A percentile compares a stretch with the other conserved stretches of the same genome.
Conservation (phyloP, 2,797 vertebrate species). For the Epinephelus coioides region DNA sequence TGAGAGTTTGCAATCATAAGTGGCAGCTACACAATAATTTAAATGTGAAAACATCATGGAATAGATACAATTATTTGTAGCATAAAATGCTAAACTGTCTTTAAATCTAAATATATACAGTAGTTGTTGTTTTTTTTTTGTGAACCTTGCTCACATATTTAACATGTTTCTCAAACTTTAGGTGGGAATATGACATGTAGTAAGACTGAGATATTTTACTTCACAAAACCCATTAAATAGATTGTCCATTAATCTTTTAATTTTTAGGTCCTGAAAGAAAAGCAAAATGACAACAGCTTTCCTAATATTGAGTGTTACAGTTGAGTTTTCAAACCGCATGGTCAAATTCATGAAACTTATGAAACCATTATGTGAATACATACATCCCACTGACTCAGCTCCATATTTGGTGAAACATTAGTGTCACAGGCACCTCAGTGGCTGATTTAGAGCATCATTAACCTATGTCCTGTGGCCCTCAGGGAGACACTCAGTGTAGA, state of each 20-base stretch:
- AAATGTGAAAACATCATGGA: too few species aligned
- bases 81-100: too few species aligned
- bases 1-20: too few species aligned
- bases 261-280: neutral
- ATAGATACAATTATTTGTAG: too few species aligned
- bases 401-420: neutral
- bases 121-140: neutral
- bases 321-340: neutral
- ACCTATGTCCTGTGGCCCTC: neutral
- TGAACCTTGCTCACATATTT: neutral
- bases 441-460: conserved; percentile 1
- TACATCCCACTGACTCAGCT: neutral
- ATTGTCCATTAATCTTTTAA: neutral
- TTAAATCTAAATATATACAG: neutral
- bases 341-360: neutral
- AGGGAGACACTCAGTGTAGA: conserved; percentile 12
- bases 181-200: neutral
- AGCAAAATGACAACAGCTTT: neutral
- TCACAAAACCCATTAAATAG: neutral
- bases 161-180: neutral
- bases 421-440: neutral
- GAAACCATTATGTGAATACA: neutral
- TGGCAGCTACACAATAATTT: too few species aligned
- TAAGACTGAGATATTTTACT: neutral
- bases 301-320: neutral